Evolutionary conservation across 2,113 vertebrate species (phyloP).

Genomic region (Archocentrus centrarchus): DNA sequence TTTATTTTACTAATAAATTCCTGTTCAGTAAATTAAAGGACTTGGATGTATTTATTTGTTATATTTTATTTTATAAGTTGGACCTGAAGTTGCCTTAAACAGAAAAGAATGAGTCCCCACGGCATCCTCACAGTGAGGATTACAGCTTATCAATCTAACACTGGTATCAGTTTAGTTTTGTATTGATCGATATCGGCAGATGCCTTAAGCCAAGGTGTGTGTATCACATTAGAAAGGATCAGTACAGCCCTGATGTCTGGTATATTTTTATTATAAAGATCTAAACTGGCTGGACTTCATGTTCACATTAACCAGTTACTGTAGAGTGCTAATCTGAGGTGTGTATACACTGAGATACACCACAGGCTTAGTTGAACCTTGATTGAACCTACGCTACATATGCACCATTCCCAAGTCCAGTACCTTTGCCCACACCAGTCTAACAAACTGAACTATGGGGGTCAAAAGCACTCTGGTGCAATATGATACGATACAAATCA

Average conservation of each 20-base stretch:
- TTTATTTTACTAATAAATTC: background rate
- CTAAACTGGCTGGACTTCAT: background rate
- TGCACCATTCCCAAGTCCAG: no score
- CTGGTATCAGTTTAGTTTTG: background rate
- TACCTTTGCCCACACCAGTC: rapidly evolving
- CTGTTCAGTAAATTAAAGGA: rapidly evolving
- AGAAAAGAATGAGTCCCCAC: no score
- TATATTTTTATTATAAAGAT: background rate
- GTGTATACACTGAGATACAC: background rate
- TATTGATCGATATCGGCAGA: background rate
- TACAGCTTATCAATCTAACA: background rate
- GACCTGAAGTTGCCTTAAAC: background rate
- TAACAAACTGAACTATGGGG: background rate
- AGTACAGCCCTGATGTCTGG: background rate
- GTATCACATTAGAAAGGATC: no score
- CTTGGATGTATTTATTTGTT: background rate
- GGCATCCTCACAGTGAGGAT: background rate
- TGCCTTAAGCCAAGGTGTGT: background rate
- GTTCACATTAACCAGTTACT: background rate
- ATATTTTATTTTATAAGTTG: rapidly evolving
- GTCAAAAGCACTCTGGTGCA: background rate
- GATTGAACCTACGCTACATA: no score
- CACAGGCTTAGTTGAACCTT: no score
- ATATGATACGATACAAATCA: background rate
- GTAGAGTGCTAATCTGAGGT: background rate